Base-by-base conservation (phyloP, 2,113 vertebrate genomes). In the Tyto alba region DNA sequence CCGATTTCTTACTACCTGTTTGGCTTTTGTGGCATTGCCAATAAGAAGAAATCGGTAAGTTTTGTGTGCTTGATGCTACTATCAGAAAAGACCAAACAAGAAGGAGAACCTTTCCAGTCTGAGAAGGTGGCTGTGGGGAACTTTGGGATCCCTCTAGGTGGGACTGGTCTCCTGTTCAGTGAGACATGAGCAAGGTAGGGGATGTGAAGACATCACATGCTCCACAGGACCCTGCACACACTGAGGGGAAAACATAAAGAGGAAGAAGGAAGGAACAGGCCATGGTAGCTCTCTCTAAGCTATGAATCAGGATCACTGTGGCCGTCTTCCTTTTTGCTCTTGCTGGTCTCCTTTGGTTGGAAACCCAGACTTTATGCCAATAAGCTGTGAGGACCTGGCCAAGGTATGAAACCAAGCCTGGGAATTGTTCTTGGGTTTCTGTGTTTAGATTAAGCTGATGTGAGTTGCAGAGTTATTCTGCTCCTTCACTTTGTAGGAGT, bases 151-250 rank as follows among this genome's bases (percentile, higher is more conserved):
- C 20, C 43, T 78, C 64, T 55, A 22, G 13, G 22, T 68, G 26
- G 19, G 69, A 57, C 2, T 3, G 20, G 12, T 74, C 50, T 73
- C 32, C 14, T 3, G 0, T 72, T 75, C 50, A 59, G 43, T 8
- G 20, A 85, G 43, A 82, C 30, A 36, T 0, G 6, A 84, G 48
- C 50, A 64, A 72, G 36, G 43, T 9, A 56, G 16, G 23, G 36
- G 16, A 76, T 56, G 27, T 0, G 0, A 64, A 86, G 40, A 20
- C n/a, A 76, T 34, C 62, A 26, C 26, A 16, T 26, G 22, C 29
- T 75, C 15, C 56, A 66, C 1, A 60, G 40, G 67, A 68, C 22
- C 22, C 21, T 27, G 55, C 59, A 47, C 19, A 16, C 19, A 56
- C 43, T 32, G 26, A 1, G 19, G 6, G 30, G 4, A 7, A 16